phyloP scores from a whole-genome alignment of 2,888 invertebrate genomes.

The Ectemnius lituratus region DNA sequence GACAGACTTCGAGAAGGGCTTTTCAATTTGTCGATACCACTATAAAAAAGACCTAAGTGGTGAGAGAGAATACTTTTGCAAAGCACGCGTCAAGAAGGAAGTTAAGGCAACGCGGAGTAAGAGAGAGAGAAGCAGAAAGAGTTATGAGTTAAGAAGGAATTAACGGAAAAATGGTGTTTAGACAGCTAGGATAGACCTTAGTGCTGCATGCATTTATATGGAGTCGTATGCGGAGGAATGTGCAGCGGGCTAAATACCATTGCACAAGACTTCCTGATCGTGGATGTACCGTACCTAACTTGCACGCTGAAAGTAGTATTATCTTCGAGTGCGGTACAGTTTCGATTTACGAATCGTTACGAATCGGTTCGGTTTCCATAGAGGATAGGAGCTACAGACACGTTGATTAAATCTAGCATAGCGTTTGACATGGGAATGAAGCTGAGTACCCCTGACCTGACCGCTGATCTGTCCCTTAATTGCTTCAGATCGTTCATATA shows the following conservation, averaged over 20 bases:
- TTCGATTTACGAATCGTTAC: slow-evolving; percentile 41
- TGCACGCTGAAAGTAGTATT: slow-evolving; percentile 56
- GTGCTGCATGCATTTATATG: slow-evolving; percentile 71
- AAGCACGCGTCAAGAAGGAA: slow-evolving; percentile 8
- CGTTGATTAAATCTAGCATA: slow-evolving; percentile 52
- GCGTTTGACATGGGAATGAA: slow-evolving; percentile 60
- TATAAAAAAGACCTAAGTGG: not conserved
- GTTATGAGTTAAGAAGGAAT: slow-evolving; percentile 30
- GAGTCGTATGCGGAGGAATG: slow-evolving; percentile 46
- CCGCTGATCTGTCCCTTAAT: slow-evolving; percentile 47
- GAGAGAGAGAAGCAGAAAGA: slow-evolving; percentile 8
- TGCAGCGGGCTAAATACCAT: slow-evolving; percentile 35
- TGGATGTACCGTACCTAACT: slow-evolving; percentile 42
- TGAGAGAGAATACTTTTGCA: slow-evolving; percentile 26
- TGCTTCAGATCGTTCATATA: slow-evolving; percentile 49
- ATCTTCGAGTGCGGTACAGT: slow-evolving; percentile 50
- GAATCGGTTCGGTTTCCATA: slow-evolving; percentile 50
- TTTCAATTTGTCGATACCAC: no score
- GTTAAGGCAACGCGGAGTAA: slow-evolving; percentile 18
- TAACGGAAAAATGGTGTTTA: slow-evolving; percentile 48
- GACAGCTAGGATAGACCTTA: slow-evolving; percentile 66
- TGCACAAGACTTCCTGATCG: slow-evolving; percentile 46
- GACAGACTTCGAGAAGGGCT: no score
- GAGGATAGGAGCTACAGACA: slow-evolving; percentile 37
- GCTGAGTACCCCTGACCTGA: slow-evolving; percentile 50